Evolutionary conservation across 2,113 vertebrate genomes (phyloP), one percentile per base, ranked within the genome.

Genomic region (Podocnemis expansa): DNA sequence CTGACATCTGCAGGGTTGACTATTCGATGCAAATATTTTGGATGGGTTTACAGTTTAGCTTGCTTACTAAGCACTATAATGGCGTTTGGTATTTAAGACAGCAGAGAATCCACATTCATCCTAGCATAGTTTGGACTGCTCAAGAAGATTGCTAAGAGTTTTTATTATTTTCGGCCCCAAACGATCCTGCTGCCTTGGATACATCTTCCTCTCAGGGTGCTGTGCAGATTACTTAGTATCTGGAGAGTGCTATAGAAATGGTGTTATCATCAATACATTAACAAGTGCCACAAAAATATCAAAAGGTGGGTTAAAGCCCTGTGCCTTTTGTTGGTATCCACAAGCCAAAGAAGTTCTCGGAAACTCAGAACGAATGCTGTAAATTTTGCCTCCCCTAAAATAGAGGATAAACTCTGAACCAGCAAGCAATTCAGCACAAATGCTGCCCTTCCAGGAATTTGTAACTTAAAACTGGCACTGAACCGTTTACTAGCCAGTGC

Each of bases 11-110:
- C 91, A 5, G 11, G 76, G 29, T 60, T n/a, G 14, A 5, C 31
- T 1, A 81, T 93, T 94, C 78, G 38, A 87, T 89, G 55, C 75
- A 41, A 87, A 76, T 96, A 88, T 92, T 96, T 93, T 91, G 82
- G 80, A 82, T 94, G 80, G 70, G 76, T 82, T 91, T 86, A 34
- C 41, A 83, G 49, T 89, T 87, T 27, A 63, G 10, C 79, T 80
- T 78, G 55, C 55, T 87, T 67, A 67, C 5, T 55, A 16, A 63
- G 43, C 25, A 52, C 25, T 93, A 47, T 5, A 52, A 43, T 83
- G 41, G 47, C 84, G 89, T 19, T 78, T 85, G 43, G 52, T 88
- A 47, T 76, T 92, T 63, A 13, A 63, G 78, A 16, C 82, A 88
- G 85, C 85, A 83, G 52, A 41, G 43, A 76, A 52, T 5, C 38